Percentiles rank a stretch among this genome's conserved stretches.
These are phyloP conservation scores for Drosophila littoralis DNA, from an alignment of 1,140 invertebrate genomes.

Conservation along the genomic window DNA sequence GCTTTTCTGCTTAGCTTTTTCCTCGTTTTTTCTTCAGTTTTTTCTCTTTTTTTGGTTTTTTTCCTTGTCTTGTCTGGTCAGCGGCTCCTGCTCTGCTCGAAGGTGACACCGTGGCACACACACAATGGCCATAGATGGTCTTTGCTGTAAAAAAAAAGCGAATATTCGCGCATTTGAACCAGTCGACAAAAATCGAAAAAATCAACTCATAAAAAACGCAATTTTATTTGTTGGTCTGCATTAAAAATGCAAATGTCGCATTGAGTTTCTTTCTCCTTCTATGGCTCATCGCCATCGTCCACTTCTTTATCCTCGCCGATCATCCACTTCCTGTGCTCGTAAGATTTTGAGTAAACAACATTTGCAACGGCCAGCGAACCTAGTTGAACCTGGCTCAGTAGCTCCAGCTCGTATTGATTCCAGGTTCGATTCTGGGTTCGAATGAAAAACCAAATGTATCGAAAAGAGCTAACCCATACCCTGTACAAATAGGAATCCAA, in stretches of 20 bases:
- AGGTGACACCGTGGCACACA: conserved; percentile 79
- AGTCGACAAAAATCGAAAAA: conserved; percentile 72
- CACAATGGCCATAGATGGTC: conserved; percentile 57
- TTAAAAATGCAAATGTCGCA: conserved; percentile 84
- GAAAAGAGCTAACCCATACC: too few species aligned
- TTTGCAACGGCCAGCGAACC: conserved; percentile 41
- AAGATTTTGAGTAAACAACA: conserved; percentile 79
- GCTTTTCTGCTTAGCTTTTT: conserved; percentile 81
- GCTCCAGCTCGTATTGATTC: conserved; percentile 3
- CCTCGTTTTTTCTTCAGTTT: conserved; percentile 22
- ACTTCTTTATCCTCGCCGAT: conserved; percentile 30
- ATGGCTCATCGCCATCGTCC: too few species aligned
- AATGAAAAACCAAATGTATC: too few species aligned
- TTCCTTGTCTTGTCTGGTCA: conserved; percentile 73
- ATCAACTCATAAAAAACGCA: conserved; percentile 72
- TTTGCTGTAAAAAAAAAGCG: conserved; percentile 35
- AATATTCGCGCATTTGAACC: conserved; percentile 68
- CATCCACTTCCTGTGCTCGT: conserved; percentile 65
- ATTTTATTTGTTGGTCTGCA: conserved; percentile 81
- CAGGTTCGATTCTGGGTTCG: too few species aligned
- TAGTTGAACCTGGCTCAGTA: conserved; percentile 29
- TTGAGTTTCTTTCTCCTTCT: conserved; percentile 56
- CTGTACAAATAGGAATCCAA: too few species aligned
- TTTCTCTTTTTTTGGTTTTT: too few species aligned
- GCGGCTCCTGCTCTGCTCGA: conserved; percentile 58